These are phyloP conservation scores for Argyrosomus regius DNA, from an alignment of 2,797 vertebrate species.

Conservation along the genomic window DNA sequence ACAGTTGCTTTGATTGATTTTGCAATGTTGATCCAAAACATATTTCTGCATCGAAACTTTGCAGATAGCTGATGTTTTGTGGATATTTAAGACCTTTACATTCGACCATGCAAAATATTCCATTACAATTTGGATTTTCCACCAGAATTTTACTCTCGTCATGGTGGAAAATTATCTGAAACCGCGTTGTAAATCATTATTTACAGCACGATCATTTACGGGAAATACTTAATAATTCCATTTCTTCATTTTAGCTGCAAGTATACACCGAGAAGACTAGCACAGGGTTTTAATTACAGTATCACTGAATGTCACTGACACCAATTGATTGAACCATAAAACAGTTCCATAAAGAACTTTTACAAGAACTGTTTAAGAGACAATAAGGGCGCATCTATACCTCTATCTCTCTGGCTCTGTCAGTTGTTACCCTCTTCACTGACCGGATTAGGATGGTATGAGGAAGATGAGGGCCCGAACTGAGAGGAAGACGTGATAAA, in stretches of 20 bases:
- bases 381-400: no score
- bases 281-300: background rate
- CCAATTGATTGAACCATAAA: background rate
- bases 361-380: background rate
- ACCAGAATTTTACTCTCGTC: background rate
- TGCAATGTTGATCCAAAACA: conserved; percentile 32
- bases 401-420: background rate
- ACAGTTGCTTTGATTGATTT: conserved; percentile 12
- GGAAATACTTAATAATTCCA: background rate
- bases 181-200: background rate
- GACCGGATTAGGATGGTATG: background rate
- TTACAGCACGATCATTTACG: background rate
- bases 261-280: background rate
- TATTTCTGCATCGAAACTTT: conserved; percentile 26
- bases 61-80: background rate
- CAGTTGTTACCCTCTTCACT: background rate
- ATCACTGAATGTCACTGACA: background rate
- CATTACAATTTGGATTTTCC: background rate
- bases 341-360: background rate
- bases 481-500: background rate
- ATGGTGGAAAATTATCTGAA: background rate
- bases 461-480: conserved; percentile 6
- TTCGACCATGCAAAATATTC: background rate
- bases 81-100: background rate
- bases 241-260: background rate